Evolutionary conservation across 2,797 vertebrate genomes (phyloP).

Genomic region (Threskiornis aethiopicus): DNA sequence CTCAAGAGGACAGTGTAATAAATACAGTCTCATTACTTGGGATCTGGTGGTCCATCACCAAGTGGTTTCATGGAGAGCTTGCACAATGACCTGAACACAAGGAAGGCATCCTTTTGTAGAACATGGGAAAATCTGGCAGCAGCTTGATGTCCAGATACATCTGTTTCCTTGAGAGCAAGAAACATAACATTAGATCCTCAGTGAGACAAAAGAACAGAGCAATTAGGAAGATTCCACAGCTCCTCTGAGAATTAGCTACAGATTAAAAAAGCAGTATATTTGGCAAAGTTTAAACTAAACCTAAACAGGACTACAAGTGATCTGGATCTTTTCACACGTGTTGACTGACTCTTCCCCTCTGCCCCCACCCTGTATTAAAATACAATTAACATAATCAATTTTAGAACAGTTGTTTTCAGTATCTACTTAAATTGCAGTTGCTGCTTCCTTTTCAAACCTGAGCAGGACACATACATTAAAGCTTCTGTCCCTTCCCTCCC

Average conservation of each 20-base stretch:
- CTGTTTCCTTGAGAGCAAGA: conserved; percentile 82
- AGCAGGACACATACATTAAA: neutral
- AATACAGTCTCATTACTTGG: conserved; percentile 81
- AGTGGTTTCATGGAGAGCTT: conserved; percentile 98
- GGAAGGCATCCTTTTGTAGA: conserved; percentile 96
- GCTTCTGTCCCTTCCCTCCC: neutral
- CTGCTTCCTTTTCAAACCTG: neutral
- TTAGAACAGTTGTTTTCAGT: neutral
- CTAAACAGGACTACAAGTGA: neutral
- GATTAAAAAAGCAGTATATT: neutral
- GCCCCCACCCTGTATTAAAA: neutral
- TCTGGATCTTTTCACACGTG: neutral
- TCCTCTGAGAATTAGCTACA: neutral
- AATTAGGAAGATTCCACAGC: neutral
- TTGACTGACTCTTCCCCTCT: neutral
- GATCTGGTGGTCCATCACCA: conserved; percentile 94
- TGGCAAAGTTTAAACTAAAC: neutral
- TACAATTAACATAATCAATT: neutral
- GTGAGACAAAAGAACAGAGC: neutral
- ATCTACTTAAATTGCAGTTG: neutral
- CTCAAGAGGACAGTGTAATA: neutral
- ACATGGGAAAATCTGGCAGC: conserved; percentile 90
- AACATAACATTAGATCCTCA: neutral
- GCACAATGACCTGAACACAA: conserved; percentile 95
- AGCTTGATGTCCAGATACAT: conserved; percentile 82